Evolutionary conservation across 2,888 invertebrate species (phyloP), one percentile per base, ranked within the genome.

Genomic region (Oxycera nigricornis): DNA sequence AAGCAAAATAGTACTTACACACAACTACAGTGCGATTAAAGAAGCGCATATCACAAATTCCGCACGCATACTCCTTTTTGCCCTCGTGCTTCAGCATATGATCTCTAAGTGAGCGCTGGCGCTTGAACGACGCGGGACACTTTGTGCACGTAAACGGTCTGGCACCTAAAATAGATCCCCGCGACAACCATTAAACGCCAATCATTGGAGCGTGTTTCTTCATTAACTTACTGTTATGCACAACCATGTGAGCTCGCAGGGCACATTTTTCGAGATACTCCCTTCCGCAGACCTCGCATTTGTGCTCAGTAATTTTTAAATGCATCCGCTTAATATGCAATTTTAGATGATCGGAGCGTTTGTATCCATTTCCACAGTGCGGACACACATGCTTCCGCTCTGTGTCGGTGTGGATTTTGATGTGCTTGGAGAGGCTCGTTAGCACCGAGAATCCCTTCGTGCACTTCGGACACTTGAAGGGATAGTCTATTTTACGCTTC

Each of bases 311-410:
- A 7, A 65, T 65, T 11, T 67, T 73, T 41, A 73, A 65, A 55
- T 73, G 73, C 35, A 73, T 67, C 2, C 73, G 65, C 20, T 73
- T 67, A 11, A 73, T 73, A 39, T 73, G 73, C 2, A 67, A 14
- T 39, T 73, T 52, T 17, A 73, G 52, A 28, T 67, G 65, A 65
- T 73, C 65, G 1, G 73, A 65, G 24, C 65, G 65, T 39, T 65
- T 65, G 20, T 65, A 73, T 20, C 57, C 41, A 7, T 41, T 41
- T 22, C 65, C 65, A 26, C 73, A 73, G 14, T 65, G 11, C 22
- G 35, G 31, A 39, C 73, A 73, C 1, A 39, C 46, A 59, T 72
- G 59, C 30, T 72, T 72, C 11, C 59, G 39, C 7, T 72, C 72
- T 2, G 46, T 28, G 1, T 41, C 39, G 2, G 57, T 57, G 14